A percentile compares a stretch with the other conserved stretches of the same genome.
phyloP scores from a whole-genome alignment of 2,888 invertebrate species.

The Salticus scenicus region DNA sequence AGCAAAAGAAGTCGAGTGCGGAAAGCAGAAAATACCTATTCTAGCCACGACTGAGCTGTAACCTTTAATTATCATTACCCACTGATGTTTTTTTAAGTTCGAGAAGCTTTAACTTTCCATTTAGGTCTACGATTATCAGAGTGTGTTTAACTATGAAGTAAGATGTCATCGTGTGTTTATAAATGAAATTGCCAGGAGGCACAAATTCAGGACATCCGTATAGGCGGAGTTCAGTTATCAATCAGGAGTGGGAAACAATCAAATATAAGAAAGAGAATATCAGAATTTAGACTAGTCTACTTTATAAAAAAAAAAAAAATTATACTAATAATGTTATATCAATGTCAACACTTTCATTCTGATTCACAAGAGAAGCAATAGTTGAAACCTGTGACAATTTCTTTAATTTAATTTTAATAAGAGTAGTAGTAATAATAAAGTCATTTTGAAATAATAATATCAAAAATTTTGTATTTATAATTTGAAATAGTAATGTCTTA shows the following conservation, averaged over 20 bases:
- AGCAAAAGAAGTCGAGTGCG: background rate
- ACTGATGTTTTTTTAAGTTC: conserved; percentile 21
- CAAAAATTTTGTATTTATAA: too few species aligned
- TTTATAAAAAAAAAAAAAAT: too few species aligned
- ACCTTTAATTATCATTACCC: conserved; percentile 52
- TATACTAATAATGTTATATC: too few species aligned
- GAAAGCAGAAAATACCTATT: conserved; percentile 32
- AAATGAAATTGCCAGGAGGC: conserved; percentile 35
- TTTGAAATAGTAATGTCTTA: too few species aligned
- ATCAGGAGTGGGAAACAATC: conserved; percentile 30
- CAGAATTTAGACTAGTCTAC: background rate
- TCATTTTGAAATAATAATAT: too few species aligned
- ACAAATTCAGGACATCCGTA: conserved; percentile 16
- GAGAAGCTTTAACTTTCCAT: conserved; percentile 31
- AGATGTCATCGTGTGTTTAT: conserved; percentile 49
- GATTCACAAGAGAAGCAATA: too few species aligned
- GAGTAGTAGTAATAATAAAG: too few species aligned
- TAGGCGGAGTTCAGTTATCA: conserved; percentile 49
- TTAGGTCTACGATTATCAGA: conserved; percentile 26
- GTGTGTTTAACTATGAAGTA: conserved; percentile 41
- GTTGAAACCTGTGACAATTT: too few species aligned
- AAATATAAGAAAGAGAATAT: background rate
- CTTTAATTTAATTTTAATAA: too few species aligned
- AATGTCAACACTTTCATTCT: too few species aligned
- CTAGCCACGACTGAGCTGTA: conserved; percentile 26